Base-by-base conservation (phyloP, 1,140 invertebrate genomes). In the Eubasilissa regina region DNA sequence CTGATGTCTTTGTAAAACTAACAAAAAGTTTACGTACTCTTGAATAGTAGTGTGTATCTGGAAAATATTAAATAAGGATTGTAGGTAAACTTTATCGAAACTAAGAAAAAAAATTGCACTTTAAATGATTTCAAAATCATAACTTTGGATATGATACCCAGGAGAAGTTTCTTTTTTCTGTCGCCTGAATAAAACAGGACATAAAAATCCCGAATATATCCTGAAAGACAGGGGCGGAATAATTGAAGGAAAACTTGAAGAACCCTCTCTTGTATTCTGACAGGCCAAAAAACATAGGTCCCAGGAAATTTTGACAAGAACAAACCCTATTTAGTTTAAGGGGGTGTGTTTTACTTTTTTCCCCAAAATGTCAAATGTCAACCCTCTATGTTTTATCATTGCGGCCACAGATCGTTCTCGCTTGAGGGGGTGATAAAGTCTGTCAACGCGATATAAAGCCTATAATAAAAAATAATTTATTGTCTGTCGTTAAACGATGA, bases 311-410 rank as follows among this genome's bases (percentile, higher is more conserved):
- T 64, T 64, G 60, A 64, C 60, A 64, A n/a, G 25, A 64, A 43
- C 19, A 64, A 64, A 25, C 60, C 25, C 60, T 13, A 64, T 64
- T 64, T 64, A 12, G n/a, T 15, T 17, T n/a, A 68, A 68, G 43
- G 17, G 64, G n/a, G 48, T 11, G 64, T 10, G 60, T 19, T 19
- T 68, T 10, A 68, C n/a, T n/a, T 47, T 68, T 47, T 64, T 8
- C 60, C 35, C 64, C n/a, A 44, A 68, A 68, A 68, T 47, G 64
- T 68, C 15, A 68, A 45, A 48, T 47, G 64, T 47, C 43, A 47
- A 17, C 64, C n/a, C 45, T 68, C 45, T 45, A 68, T 68, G 64
- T 45, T 68, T 68, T 68, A 68, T 68, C 64, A 47, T 68, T 68
- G 45, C 45, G 64, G 64, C 19, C 64, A 48, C 64, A 68, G 13